Conservation (phyloP, 2,113 vertebrate genomes). For the Epinephelus moara region DNA sequence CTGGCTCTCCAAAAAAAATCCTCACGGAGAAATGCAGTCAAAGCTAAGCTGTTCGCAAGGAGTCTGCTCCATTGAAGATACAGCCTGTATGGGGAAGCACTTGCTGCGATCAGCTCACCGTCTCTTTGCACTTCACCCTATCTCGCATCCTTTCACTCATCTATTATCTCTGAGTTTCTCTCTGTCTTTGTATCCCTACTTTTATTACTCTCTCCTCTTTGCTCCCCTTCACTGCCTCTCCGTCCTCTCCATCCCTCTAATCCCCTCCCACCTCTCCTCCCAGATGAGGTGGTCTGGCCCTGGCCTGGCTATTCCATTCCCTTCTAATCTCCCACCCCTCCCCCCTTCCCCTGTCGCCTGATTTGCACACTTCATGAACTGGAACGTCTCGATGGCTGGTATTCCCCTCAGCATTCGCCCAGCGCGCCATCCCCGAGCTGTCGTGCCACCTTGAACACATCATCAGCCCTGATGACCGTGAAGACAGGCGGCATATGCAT, state of each 20-base stretch:
- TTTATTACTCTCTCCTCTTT: conserved; percentile 45
- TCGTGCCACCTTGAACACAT: conserved; percentile 77
- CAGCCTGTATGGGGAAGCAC: conserved; percentile 7
- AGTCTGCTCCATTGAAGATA: conserved; percentile 54
- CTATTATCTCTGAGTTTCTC: conserved; percentile 46
- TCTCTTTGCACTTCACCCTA: conserved; percentile 18
- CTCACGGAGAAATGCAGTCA: conserved; percentile 32
- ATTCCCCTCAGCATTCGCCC: conserved; percentile 62
- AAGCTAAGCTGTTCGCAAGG: conserved; percentile 34
- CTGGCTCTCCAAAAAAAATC: conserved; percentile 31
- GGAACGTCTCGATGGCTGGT: conserved; percentile 75
- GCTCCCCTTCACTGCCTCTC: conserved; percentile 50
- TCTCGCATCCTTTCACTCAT: conserved; percentile 42
- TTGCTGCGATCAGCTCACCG: conserved; percentile 26
- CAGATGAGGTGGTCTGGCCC: conserved; percentile 75
- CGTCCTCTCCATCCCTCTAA: conserved; percentile 57
- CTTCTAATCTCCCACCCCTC: conserved; percentile 51
- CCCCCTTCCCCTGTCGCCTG: conserved; percentile 44
- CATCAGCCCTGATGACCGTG: conserved; percentile 63
- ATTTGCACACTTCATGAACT: conserved; percentile 81
- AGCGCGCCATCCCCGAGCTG: conserved; percentile 47
- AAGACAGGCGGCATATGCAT: conserved; percentile 56
- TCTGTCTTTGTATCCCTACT: conserved; percentile 51
- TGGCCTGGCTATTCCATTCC: conserved; percentile 72
- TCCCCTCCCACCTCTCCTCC: conserved; percentile 60